These are phyloP conservation scores for Pyralis farinalis DNA, from an alignment of 2,888 invertebrate genomes.

Conservation along the genomic window DNA sequence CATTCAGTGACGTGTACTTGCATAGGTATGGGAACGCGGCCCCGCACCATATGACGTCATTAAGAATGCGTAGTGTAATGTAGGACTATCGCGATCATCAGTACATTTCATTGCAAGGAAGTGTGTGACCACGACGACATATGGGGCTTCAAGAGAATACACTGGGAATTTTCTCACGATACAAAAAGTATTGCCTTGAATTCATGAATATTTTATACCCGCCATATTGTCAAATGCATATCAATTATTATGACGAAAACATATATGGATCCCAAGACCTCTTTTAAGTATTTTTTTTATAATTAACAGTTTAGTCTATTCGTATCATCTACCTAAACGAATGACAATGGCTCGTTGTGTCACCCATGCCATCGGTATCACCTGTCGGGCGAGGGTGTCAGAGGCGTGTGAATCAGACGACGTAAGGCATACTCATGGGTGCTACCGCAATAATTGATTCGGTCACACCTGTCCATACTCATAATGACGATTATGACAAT, in stretches of 20 bases:
- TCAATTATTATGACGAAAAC: too few relatives aligned
- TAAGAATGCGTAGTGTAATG: conserved; percentile 57
- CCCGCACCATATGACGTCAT: conserved; percentile 61
- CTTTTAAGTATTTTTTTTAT: too few relatives aligned
- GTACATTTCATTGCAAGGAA: conserved; percentile 75
- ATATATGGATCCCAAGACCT: too few relatives aligned
- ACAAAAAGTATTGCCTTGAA: too few relatives aligned
- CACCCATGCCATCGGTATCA: conserved; percentile 2
- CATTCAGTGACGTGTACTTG: conserved; percentile 9
- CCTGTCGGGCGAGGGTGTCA: conserved; percentile 16
- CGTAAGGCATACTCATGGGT: conserved; percentile 53
- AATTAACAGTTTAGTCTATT: too few relatives aligned
- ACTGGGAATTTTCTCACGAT: conserved; percentile 68
- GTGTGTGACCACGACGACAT: conserved; percentile 56
- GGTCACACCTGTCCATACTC: conserved; percentile 62
- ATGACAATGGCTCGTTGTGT: conserved; percentile 13
- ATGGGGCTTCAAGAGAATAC: conserved; percentile 52
- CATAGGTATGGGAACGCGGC: conserved; percentile 57
- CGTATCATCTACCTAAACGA: too few relatives aligned
- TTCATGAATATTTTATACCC: too few relatives aligned
- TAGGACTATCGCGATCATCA: conserved; percentile 67
- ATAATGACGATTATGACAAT: conserved; percentile 51
- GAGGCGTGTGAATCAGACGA: conserved; percentile 31
- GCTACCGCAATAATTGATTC: conserved; percentile 48
- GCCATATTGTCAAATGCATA: too few relatives aligned